Evolutionary conservation across 2,113 vertebrate species (phyloP).

Genomic region (Miniopterus natalensis): DNA sequence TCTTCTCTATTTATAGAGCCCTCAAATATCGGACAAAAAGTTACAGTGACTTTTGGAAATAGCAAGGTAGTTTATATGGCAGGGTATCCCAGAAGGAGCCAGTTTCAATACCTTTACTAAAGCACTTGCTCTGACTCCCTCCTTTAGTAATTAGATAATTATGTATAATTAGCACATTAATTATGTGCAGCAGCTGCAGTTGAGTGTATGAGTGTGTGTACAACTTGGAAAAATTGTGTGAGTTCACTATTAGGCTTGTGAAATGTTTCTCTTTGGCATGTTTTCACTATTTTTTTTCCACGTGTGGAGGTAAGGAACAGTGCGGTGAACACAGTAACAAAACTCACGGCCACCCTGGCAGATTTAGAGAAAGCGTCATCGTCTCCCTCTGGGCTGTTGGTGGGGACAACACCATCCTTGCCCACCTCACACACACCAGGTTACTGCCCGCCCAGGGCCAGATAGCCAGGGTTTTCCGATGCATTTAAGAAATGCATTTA

Average conservation of each 20-base stretch:
- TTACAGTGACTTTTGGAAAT: not conserved
- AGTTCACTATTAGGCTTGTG: constrained; percentile 55
- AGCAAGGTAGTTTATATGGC: not conserved
- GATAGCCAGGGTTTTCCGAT: too few species aligned
- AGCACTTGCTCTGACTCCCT: constrained; percentile 62
- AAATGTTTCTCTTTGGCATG: not conserved
- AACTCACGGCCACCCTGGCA: fast-evolving
- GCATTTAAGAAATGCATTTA: not conserved
- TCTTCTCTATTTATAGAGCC: not conserved
- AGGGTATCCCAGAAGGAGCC: not conserved
- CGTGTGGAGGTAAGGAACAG: not conserved
- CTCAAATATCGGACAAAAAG: not conserved
- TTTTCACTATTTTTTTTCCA: not conserved
- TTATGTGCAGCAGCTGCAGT: constrained; percentile 77
- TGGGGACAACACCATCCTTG: not conserved
- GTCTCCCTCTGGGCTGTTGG: too few species aligned
- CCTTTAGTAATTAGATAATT: constrained; percentile 82
- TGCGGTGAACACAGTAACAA: not conserved
- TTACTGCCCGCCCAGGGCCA: not conserved
- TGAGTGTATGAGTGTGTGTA: not conserved
- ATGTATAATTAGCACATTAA: constrained; percentile 81
- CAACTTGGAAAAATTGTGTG: constrained; percentile 42
- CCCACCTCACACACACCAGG: fast-evolving
- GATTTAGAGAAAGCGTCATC: not conserved
- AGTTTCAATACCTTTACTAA: constrained; percentile 52